Percentiles rank a stretch among this genome's conserved stretches.
Evolutionary conservation across 2,797 vertebrate genomes (phyloP).

Genomic region (Neomorphus geoffroyi): DNA sequence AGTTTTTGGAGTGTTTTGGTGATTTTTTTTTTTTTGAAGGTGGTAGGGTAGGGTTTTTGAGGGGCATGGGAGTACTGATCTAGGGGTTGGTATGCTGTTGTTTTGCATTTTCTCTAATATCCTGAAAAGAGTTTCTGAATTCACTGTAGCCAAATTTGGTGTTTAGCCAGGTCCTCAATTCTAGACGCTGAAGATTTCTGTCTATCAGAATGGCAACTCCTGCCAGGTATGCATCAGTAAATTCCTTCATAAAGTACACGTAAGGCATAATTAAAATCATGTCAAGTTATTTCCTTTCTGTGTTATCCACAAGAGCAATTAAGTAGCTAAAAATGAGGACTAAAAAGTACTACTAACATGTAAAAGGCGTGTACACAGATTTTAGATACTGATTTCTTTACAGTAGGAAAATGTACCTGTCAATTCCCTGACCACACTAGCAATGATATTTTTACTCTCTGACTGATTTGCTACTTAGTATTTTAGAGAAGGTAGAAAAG

Average conservation of each 20-base stretch:
- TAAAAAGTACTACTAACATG: background rate
- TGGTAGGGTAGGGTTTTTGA: rapidly evolving
- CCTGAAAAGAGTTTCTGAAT: background rate
- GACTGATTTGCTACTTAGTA: background rate
- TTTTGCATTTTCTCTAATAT: background rate
- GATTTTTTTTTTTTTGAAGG: background rate
- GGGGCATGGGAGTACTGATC: rapidly evolving
- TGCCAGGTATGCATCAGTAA: background rate
- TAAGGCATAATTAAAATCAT: background rate
- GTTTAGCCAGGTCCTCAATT: background rate
- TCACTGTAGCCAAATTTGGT: background rate
- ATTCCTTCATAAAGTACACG: background rate
- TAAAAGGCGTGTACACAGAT: background rate
- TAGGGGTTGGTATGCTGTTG: rapidly evolving
- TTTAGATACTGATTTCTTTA: background rate
- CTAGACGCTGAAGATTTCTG: background rate
- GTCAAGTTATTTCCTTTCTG: background rate
- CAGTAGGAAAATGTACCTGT: background rate
- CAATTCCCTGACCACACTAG: background rate
- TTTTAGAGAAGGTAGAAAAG: background rate
- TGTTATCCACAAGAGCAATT: background rate
- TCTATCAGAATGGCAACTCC: background rate
- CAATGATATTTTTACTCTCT: background rate
- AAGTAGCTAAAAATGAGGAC: background rate
- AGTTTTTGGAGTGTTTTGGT: background rate